phyloP scores from a whole-genome alignment of 2,888 invertebrate species.

The Caradrina kadenii region DNA sequence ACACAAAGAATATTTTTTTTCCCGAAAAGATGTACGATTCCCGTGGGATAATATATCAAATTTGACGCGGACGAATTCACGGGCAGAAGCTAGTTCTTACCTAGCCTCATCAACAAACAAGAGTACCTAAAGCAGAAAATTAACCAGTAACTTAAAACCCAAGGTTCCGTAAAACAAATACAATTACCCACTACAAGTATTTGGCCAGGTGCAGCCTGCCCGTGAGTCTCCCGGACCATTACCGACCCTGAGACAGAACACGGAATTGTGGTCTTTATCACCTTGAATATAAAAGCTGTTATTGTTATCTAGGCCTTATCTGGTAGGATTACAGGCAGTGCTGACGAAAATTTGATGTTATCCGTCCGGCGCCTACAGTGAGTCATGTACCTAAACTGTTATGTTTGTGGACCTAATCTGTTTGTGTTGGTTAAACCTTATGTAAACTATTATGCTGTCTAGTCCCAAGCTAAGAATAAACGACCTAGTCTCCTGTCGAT shows the following conservation, averaged over 20 bases:
- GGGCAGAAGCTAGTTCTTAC: background rate
- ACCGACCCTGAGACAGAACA: slow-evolving; percentile 33
- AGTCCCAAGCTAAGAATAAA: slow-evolving; percentile 27
- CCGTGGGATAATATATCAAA: too few relatives aligned
- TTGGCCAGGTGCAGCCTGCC: slow-evolving; percentile 56
- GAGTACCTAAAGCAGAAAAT: slow-evolving; percentile 26
- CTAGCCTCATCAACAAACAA: slow-evolving; percentile 35
- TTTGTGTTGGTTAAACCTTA: slow-evolving; percentile 38
- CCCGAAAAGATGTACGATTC: too few relatives aligned
- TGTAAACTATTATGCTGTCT: slow-evolving; percentile 49
- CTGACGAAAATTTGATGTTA: slow-evolving; percentile 58
- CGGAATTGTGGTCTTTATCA: slow-evolving; percentile 40
- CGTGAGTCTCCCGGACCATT: slow-evolving; percentile 34
- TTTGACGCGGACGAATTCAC: too few relatives aligned
- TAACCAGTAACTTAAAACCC: slow-evolving; percentile 39
- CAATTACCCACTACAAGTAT: slow-evolving; percentile 49
- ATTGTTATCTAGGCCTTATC: slow-evolving; percentile 46
- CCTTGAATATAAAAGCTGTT: slow-evolving; percentile 39
- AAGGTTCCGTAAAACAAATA: slow-evolving; percentile 48
- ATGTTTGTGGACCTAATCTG: slow-evolving; percentile 28
- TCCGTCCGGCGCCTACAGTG: slow-evolving; percentile 59
- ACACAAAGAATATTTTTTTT: too few relatives aligned
- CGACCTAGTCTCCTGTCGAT: slow-evolving; percentile 30
- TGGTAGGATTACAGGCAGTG: slow-evolving; percentile 49
- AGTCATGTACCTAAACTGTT: slow-evolving; percentile 51